Conservation (phyloP, 1,140 invertebrate species). For the Rhysida immarginata region DNA sequence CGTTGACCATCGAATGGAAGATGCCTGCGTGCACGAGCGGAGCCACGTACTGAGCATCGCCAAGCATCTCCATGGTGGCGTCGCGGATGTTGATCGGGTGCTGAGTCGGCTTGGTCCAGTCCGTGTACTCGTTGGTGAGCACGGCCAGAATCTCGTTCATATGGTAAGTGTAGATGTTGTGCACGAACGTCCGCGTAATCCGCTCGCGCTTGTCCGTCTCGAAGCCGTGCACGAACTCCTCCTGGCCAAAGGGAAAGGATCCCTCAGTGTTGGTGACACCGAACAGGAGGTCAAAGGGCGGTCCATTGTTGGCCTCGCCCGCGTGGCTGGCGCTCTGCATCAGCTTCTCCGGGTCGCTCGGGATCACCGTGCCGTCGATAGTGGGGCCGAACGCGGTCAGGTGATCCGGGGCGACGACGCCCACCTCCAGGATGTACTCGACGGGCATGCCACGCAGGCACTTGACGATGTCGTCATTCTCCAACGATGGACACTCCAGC, state of each 20-base stretch:
- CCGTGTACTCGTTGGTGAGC: constrained; percentile 80
- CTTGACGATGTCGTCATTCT: constrained; percentile 9
- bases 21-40: constrained; percentile 62
- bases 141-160: constrained; percentile 80
- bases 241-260: constrained; percentile 42
- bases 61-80: constrained; percentile 53
- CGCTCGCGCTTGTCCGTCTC: constrained; percentile 67
- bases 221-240: constrained; percentile 62
- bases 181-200: constrained; percentile 69
- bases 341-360: constrained; percentile 27
- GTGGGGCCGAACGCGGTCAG: constrained; percentile 77
- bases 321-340: constrained; percentile 18
- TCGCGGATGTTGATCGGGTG: constrained; percentile 55
- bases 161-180: constrained; percentile 75
- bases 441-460: constrained; percentile 49
- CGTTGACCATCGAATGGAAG: constrained; percentile 51
- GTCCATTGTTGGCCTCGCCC: constrained; percentile 12
- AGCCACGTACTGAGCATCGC: constrained; percentile 71
- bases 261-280: constrained; percentile 56
- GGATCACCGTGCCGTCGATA: constrained; percentile 50
- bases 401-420: constrained; percentile 60
- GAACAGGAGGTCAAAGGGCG: constrained; percentile 44
- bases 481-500: constrained; percentile 25
- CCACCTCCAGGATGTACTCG: constrained; percentile 47
- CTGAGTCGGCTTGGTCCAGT: constrained; percentile 68